Base-by-base conservation (phyloP, 1,140 invertebrate species). In the Zaprionus ornatus region DNA sequence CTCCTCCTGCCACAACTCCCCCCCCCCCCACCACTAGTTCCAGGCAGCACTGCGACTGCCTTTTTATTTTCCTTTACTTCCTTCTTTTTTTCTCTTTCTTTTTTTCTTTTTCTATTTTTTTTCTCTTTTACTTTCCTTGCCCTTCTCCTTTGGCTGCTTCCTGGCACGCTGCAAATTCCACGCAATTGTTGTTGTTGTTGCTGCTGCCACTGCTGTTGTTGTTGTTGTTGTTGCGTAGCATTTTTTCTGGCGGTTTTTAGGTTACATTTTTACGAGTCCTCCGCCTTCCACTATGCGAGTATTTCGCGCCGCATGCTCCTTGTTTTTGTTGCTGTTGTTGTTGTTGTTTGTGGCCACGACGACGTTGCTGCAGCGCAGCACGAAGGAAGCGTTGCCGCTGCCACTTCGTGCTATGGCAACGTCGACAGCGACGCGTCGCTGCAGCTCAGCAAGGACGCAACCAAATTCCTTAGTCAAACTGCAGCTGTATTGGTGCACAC, bases 221-320 rank as follows among this genome's bases (percentile, higher is more conserved):
- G 76, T 27, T 67, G 56, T 35, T 66, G 59, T 66, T 66, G 59
- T 54, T 78, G 64, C 45, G 79, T 52, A 67, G 80, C 77, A 90
- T 91, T 91, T 91, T 91, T 91, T 91, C 90, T 79, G 85, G 83
- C 77, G 84, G 91, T 92, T 92, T 92, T 92, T 92, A 92, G 91
- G 91, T 92, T 92, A 92, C 82, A 92, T 91, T 86, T 88, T 91
- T 91, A 91, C 86, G 79, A 87, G 76, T 88, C 77, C 74, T 79
- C 75, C 80, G 76, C 84, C 84, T 84, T 83, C 79, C 84, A 83
- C 77, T 79, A 56, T 69, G 56, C 59, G 45, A 56, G 52, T 70
- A 57, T 75, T 71, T 75, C 42, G 60, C 73, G 59, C 76, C 60
- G 48, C 35, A 50, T 69, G 45, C 17, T 50, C 19, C 10, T 23